phyloP scores from a whole-genome alignment of 37 sponge, comb jelly and placozoan genomes.

The Theonella swinhoei region DNA sequence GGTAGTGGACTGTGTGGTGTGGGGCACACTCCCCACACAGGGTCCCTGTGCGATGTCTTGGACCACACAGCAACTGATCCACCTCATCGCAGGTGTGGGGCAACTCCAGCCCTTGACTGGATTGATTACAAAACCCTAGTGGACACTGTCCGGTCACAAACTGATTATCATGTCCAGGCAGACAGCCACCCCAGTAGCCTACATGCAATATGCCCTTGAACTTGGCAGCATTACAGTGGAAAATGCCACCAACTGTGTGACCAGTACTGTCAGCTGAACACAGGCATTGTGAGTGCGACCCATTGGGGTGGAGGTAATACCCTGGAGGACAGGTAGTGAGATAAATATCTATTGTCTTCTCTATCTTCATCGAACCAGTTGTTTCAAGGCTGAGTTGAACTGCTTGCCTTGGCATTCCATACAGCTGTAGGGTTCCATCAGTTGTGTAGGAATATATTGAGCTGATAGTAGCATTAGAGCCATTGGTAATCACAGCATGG shows the following conservation, averaged over 20 bases:
- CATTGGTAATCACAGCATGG: background rate
- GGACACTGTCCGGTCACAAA: conserved; percentile 37
- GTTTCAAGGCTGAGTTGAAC: conserved; percentile 1
- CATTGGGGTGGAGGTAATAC: background rate
- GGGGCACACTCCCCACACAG: conserved; percentile 35
- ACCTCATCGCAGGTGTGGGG: conserved; percentile 14
- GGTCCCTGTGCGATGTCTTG: conserved; percentile 14
- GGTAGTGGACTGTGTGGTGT: conserved; percentile 30
- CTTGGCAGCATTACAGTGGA: background rate
- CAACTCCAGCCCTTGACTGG: background rate
- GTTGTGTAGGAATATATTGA: background rate
- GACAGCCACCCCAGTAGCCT: conserved; percentile 64
- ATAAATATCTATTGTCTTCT: background rate
- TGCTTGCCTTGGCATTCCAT: background rate
- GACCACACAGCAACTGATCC: conserved; percentile 25
- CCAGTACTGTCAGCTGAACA: conserved; percentile 18
- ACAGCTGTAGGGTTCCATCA: background rate
- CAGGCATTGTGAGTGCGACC: background rate
- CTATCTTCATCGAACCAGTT: background rate
- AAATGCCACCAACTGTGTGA: conserved; percentile 7
- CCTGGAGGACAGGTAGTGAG: conserved; percentile 44
- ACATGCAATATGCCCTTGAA: conserved; percentile 3
- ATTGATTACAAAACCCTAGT: conserved; percentile 16
- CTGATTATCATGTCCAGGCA: background rate
- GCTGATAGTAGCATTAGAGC: background rate